These are phyloP conservation scores for Emberiza fucata DNA, from an alignment of 2,113 vertebrate species.

Conservation along the genomic window DNA sequence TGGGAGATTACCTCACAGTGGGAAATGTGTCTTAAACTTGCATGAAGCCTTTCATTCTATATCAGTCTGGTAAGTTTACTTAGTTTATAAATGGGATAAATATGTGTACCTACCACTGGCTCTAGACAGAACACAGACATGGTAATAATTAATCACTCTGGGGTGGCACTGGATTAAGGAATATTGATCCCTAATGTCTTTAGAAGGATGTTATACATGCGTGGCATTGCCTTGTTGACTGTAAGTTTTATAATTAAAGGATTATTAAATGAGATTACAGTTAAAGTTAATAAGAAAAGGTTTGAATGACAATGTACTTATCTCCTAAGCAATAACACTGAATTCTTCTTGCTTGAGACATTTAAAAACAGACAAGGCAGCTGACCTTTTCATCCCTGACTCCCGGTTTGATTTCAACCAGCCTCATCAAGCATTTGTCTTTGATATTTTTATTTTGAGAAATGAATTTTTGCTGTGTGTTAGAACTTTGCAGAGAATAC, in stretches of 20 bases:
- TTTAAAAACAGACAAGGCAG: neutral
- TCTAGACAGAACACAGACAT: neutral
- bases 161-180: conserved; percentile 22
- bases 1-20: neutral
- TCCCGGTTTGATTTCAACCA: neutral
- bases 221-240: neutral
- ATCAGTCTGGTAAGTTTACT: neutral
- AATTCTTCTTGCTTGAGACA: neutral
- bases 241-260: neutral
- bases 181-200: neutral
- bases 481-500: neutral
- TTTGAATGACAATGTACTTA: neutral
- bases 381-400: neutral
- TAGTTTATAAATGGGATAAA: conserved; percentile 7
- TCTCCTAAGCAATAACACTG: neutral
- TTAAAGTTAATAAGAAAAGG: neutral
- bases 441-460: neutral
- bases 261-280: neutral
- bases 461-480: neutral
- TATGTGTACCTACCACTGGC: neutral
- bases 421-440: neutral
- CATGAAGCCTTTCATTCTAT: neutral
- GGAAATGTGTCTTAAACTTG: neutral
- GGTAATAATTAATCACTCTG: conserved; percentile 6
- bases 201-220: neutral